These are phyloP conservation scores for Scaeva pyrastri DNA, from an alignment of 2,888 invertebrate genomes.

Conservation along the genomic window DNA sequence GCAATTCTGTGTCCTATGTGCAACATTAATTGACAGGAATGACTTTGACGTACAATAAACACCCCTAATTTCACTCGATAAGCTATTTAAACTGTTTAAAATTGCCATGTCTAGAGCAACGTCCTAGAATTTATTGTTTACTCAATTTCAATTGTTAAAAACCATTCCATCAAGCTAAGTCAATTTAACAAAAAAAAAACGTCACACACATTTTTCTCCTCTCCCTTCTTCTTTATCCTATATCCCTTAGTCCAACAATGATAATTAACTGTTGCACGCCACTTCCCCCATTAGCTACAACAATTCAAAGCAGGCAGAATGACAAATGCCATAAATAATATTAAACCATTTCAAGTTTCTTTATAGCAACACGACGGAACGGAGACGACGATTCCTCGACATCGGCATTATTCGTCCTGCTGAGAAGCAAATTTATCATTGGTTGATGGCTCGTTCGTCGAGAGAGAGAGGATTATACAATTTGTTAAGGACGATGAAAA, in stretches of 20 bases:
- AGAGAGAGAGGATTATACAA: slow-evolving; percentile 55
- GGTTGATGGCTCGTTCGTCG: slow-evolving; percentile 1
- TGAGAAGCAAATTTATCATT: slow-evolving; percentile 60
- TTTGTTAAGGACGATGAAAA: slow-evolving; percentile 75
- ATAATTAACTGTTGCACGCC: slow-evolving; percentile 65
- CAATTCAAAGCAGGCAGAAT: slow-evolving; percentile 2
- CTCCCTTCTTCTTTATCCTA: neutral
- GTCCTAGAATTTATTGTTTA: neutral
- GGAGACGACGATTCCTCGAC: slow-evolving; percentile 24
- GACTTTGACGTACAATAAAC: no score
- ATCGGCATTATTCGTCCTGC: slow-evolving; percentile 3
- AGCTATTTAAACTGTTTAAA: no score
- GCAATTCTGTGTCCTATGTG: no score
- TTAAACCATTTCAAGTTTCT: slow-evolving; percentile 41
- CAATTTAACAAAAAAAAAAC: slow-evolving; percentile 16
- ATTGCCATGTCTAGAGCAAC: no score
- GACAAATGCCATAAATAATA: slow-evolving; percentile 22
- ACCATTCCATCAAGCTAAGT: slow-evolving; percentile 11
- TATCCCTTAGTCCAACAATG: slow-evolving; percentile 19
- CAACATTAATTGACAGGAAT: no score
- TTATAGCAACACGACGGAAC: slow-evolving; percentile 12
- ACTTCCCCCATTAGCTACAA: slow-evolving; percentile 35
- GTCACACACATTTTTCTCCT: neutral
- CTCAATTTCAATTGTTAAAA: neutral
- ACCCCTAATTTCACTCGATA: no score